Percentiles rank a stretch among this genome's conserved stretches.
Evolutionary conservation across 2,888 invertebrate species (phyloP).

Genomic region (Neria commutata): DNA sequence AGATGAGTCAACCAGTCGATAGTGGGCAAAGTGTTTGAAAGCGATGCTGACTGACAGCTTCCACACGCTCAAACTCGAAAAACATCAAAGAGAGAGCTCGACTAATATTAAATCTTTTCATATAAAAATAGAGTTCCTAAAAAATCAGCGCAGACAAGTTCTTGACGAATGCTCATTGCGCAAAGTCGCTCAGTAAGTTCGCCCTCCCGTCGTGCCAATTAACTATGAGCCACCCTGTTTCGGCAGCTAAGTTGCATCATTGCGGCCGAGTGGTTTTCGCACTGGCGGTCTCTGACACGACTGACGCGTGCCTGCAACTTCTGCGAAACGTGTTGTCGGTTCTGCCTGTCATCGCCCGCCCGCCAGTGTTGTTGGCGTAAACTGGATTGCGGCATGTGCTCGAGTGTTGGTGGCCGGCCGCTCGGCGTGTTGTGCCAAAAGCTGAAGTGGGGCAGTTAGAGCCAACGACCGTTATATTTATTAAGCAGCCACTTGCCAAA

Average conservation of each 20-base stretch:
- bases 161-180: constrained; percentile 23
- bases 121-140: too few relatives aligned
- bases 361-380: not conserved
- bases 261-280: not conserved
- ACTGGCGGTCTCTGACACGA: not conserved
- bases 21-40: too few relatives aligned
- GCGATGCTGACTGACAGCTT: too few relatives aligned
- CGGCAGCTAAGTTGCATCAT: not conserved
- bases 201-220: not conserved
- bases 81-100: too few relatives aligned
- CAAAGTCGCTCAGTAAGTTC: constrained; percentile 9
- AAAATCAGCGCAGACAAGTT: not conserved
- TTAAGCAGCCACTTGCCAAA: too few relatives aligned
- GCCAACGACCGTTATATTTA: too few relatives aligned
- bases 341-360: not conserved
- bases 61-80: too few relatives aligned
- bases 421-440: too few relatives aligned
- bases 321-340: constrained; percentile 1
- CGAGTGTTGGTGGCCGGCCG: not conserved
- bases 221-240: not conserved
- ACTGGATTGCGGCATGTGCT: not conserved
- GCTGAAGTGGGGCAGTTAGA: too few relatives aligned
- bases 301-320: constrained; percentile 29
- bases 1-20: constrained; percentile 8
- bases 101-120: too few relatives aligned